phyloP scores from a whole-genome alignment of 2,797 vertebrate species.

The Scolopax bukidnonensis region DNA sequence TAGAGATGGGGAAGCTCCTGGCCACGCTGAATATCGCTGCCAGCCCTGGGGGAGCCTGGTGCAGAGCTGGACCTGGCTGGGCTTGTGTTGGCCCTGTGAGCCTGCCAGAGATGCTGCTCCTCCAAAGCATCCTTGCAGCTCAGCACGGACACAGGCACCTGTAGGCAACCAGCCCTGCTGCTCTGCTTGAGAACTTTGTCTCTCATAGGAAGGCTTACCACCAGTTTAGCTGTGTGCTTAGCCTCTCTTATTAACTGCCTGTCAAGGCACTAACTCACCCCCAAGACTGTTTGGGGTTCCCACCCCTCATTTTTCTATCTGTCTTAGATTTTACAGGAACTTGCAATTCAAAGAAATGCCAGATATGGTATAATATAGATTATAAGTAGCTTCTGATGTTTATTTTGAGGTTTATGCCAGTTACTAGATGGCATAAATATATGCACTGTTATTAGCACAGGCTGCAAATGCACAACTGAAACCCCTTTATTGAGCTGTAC shows the following conservation, averaged over 20 bases:
- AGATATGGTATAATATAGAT: not conserved
- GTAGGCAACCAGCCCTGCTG: not conserved
- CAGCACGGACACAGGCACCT: not conserved
- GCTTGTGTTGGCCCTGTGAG: fast-evolving
- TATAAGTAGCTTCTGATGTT: not conserved
- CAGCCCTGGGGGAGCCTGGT: not conserved
- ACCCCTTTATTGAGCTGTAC: not conserved
- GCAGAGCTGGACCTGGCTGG: not conserved
- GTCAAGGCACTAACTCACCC: not conserved
- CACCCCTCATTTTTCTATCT: not conserved
- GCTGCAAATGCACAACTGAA: not conserved
- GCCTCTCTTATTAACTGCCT: not conserved
- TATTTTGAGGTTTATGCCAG: not conserved
- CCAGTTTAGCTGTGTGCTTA: not conserved
- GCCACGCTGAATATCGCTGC: fast-evolving
- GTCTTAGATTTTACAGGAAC: not conserved
- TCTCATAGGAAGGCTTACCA: not conserved
- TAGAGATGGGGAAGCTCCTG: not conserved
- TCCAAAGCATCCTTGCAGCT: not conserved
- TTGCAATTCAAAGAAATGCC: not conserved
- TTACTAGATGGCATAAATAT: not conserved
- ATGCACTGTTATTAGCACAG: not conserved
- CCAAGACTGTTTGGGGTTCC: not conserved
- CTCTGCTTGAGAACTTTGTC: not conserved
- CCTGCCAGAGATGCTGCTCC: not conserved